Conservation (phyloP, 1,140 invertebrate species). For the Tenebrio molitor region DNA sequence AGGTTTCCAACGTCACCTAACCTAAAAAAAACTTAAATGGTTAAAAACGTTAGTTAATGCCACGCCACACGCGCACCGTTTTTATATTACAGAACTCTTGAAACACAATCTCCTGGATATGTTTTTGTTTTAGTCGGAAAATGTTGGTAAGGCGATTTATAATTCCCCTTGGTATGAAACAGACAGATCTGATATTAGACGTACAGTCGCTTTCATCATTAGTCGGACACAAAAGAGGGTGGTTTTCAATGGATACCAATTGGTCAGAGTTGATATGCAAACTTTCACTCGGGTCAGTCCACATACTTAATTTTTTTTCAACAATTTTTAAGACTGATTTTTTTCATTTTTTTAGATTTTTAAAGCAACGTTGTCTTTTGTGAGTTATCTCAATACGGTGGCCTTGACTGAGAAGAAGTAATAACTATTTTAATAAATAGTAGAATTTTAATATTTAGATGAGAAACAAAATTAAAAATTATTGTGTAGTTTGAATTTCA, state of each 20-base stretch:
- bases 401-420: neutral
- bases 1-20: neutral
- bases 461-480: too few species aligned
- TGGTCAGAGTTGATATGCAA: neutral
- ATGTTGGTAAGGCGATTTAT: neutral
- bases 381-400: conserved; percentile 2
- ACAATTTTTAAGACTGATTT: neutral
- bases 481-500: too few species aligned
- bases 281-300: neutral
- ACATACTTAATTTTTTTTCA: too few species aligned
- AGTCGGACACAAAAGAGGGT: neutral
- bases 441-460: too few species aligned
- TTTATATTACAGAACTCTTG: too few species aligned
- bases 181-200: neutral
- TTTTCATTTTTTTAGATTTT: neutral
- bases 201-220: neutral
- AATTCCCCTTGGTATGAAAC: neutral
- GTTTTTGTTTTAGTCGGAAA: conserved; percentile 10
- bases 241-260: neutral
- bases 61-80: too few species aligned
- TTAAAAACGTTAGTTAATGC: too few species aligned
- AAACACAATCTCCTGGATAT: too few species aligned
- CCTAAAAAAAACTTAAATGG: neutral
- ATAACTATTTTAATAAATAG: too few species aligned
- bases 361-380: conserved; percentile 1